Base-by-base conservation (phyloP, 2,113 vertebrate genomes). In the Calidris pugnax region DNA sequence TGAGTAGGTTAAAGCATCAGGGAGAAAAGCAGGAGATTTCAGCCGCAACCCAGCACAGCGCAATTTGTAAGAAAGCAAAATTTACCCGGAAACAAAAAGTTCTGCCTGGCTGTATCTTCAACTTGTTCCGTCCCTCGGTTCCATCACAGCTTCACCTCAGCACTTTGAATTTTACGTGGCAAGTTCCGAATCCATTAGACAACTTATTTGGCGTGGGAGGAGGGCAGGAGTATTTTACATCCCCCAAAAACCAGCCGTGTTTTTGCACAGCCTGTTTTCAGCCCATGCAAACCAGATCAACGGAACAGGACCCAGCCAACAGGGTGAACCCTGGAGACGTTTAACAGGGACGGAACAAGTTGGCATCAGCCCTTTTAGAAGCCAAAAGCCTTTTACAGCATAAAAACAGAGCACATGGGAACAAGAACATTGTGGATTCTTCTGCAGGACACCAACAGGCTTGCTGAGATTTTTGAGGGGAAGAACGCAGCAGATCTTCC, bases 101-200 rank as follows among this genome's bases (percentile, higher is more conserved):
- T 85, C 64, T 48, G 81, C 48, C 60, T 45, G 57, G 63, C 53
- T 7, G 6, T 24, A 48, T 48, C 79, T 77, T 39, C 95, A 87
- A 30, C 78, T 64, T 85, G 93, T 83, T 96, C 93, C 28, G 3
- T 21, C 72, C 50, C 57, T 68, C 4, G 0, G 14, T 23, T 51
- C 33, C 64, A 35, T 8, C 57, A 39, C 9, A 35, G 37, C 56
- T 80, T 56, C 66, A 69, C 37, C 13, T 48, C 43, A 13, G 24
- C 3, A 23, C 6, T 64, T 63, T 14, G 33, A 59, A 35, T 71
- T 51, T 43, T 19, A 67, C 0, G 2, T 1, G 8, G 10, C 5
- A 7, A 33, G 74, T 94, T 71, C 57, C 20, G 2, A 90, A 64
- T 22, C 47, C 57, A 64, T 37, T 6, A 30, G 33, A 35, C 19